Percentiles rank a stretch among this genome's conserved stretches.
Evolutionary conservation across 2,888 invertebrate species (phyloP).

Genomic region (Eledona agricola): DNA sequence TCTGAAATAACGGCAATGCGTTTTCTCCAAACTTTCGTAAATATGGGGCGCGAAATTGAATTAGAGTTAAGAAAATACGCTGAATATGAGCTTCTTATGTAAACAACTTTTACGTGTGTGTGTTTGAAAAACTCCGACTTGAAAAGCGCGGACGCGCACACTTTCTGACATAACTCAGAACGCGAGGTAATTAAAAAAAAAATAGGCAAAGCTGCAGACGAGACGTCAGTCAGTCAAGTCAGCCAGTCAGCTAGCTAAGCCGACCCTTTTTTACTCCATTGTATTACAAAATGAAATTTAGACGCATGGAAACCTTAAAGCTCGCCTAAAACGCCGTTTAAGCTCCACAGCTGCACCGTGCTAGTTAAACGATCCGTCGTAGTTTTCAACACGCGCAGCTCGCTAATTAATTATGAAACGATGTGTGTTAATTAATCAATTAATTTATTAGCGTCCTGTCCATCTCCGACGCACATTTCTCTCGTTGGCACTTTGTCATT

Average conservation of each 20-base stretch:
- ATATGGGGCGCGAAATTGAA: slow-evolving; percentile 32
- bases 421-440: background rate
- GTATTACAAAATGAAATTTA: slow-evolving; percentile 2
- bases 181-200: slow-evolving; percentile 4
- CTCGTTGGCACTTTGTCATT: background rate
- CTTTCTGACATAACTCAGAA: too few species aligned
- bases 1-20: slow-evolving; percentile 11
- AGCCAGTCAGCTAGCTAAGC: background rate
- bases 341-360: background rate
- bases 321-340: slow-evolving; percentile 3
- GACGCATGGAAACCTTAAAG: slow-evolving; percentile 7
- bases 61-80: slow-evolving; percentile 34
- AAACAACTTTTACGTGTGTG: slow-evolving; percentile 31
- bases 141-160: slow-evolving; percentile 20
- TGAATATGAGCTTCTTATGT: slow-evolving; percentile 36
- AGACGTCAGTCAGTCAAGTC: background rate
- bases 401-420: slow-evolving; percentile 6
- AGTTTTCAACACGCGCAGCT: slow-evolving; percentile 2
- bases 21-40: slow-evolving; percentile 30
- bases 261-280: slow-evolving; percentile 1
- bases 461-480: too few species aligned
- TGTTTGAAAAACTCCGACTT: slow-evolving; percentile 14
- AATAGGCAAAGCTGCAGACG: background rate
- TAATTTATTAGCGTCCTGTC: slow-evolving; percentile 1
- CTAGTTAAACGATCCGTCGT: background rate